Conservation (phyloP, 2,888 invertebrate genomes). For the Conops quadrifasciatus region DNA sequence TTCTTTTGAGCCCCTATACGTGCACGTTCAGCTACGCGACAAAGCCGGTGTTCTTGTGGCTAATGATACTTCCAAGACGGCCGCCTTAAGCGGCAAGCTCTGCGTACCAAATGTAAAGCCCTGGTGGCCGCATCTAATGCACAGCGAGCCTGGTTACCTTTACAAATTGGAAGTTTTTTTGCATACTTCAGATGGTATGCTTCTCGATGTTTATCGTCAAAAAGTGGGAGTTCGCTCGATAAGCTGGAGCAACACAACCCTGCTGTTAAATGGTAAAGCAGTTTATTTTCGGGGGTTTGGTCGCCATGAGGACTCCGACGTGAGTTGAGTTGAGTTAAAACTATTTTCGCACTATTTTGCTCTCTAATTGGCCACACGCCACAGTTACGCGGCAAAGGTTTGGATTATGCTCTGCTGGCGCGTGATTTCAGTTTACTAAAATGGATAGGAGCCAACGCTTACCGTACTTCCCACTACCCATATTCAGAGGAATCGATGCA, state of each 20-base stretch:
- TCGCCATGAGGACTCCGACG: slow-evolving; percentile 94
- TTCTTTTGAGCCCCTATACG: slow-evolving; percentile 47
- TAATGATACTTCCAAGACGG: slow-evolving; percentile 66
- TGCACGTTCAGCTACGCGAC: slow-evolving; percentile 66
- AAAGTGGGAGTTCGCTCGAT: slow-evolving; percentile 88
- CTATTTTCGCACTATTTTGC: not conserved
- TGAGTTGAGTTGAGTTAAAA: slow-evolving; percentile 59
- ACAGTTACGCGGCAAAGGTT: slow-evolving; percentile 90
- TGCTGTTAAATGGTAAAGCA: slow-evolving; percentile 82
- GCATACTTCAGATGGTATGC: slow-evolving; percentile 46
- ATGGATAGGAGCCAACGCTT: slow-evolving; percentile 95
- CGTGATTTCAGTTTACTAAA: slow-evolving; percentile 92
- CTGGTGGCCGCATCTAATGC: slow-evolving; percentile 97
- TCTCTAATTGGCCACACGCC: not conserved
- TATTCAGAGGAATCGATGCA: slow-evolving; percentile 98
- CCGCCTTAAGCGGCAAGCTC: slow-evolving; percentile 69
- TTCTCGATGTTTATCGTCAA: slow-evolving; percentile 81
- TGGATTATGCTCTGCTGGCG: slow-evolving; percentile 85
- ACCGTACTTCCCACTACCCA: slow-evolving; percentile 97
- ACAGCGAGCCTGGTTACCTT: slow-evolving; percentile 80
- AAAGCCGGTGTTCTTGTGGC: slow-evolving; percentile 68
- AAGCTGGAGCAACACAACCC: slow-evolving; percentile 76
- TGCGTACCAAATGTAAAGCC: slow-evolving; percentile 76
- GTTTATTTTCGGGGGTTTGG: slow-evolving; percentile 94
- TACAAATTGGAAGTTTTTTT: slow-evolving; percentile 78